Percentiles rank a stretch among this genome's conserved stretches.
phyloP scores from a whole-genome alignment of 2,797 vertebrate species.

The Manis pentadactyla region DNA sequence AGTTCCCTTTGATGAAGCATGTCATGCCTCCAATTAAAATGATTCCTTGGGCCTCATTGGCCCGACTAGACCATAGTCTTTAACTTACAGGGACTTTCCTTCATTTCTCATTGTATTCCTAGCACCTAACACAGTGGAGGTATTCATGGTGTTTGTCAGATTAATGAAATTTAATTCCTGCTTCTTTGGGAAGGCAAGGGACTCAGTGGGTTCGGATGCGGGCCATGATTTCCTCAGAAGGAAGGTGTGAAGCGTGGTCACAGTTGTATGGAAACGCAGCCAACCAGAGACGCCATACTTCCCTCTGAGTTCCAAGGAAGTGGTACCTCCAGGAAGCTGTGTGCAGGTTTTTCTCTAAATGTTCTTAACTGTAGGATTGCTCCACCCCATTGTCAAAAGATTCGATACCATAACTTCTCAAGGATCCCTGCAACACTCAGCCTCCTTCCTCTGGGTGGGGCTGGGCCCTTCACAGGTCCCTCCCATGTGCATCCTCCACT shows the following conservation, averaged over 20 bases:
- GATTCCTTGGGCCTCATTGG: background rate
- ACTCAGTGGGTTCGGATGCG: background rate
- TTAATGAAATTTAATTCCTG: slow-evolving; percentile 32
- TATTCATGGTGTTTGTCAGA: background rate
- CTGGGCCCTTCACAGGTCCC: background rate
- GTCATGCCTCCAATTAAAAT: background rate
- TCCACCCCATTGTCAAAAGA: slow-evolving; percentile 52
- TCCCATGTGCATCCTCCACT: background rate
- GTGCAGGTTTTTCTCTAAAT: background rate
- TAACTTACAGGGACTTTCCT: background rate
- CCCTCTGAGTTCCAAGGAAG: background rate
- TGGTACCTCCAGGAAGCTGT: background rate
- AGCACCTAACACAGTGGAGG: background rate
- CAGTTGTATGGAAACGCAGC: background rate
- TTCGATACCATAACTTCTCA: background rate
- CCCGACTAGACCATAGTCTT: background rate
- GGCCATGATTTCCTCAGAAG: background rate
- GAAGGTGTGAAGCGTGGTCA: background rate
- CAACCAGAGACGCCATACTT: background rate
- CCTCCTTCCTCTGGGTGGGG: background rate
- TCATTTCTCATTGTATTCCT: background rate
- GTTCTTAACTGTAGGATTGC: slow-evolving; percentile 17
- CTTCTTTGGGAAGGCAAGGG: background rate
- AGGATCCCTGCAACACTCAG: background rate
- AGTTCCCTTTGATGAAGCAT: background rate